Evolutionary conservation across 2,113 vertebrate genomes (phyloP).

Genomic region (Podocnemis expansa): DNA sequence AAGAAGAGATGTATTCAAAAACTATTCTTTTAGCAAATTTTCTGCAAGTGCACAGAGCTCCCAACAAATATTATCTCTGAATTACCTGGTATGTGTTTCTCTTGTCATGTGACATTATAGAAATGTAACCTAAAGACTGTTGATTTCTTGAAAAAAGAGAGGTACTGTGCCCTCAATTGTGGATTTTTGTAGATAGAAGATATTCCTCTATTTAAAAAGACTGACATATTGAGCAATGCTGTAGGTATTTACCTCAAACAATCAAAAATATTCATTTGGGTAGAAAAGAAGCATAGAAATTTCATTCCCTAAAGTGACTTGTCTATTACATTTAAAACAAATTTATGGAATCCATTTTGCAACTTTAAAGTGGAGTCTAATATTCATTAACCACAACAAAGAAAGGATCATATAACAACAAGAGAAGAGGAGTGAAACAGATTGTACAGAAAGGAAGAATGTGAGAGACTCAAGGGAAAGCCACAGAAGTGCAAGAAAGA

Average conservation of each 20-base stretch:
- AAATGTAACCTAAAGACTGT: not conserved
- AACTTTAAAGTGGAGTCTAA: not conserved
- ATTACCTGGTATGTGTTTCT: not conserved
- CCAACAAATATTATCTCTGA: not conserved
- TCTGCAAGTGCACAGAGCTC: not conserved
- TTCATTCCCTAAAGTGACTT: not conserved
- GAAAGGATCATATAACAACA: not conserved
- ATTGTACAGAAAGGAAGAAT: not conserved
- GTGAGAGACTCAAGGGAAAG: not conserved
- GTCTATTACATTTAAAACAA: not conserved
- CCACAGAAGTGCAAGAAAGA: not conserved
- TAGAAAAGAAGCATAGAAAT: not conserved
- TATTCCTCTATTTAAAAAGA: not conserved
- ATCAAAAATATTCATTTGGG: not conserved
- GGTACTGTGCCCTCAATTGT: not conserved
- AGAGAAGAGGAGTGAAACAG: not conserved
- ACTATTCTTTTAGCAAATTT: not conserved
- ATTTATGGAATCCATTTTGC: not conserved
- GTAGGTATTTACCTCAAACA: not conserved
- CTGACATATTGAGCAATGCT: not conserved
- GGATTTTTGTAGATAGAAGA: not conserved
- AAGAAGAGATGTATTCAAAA: not conserved
- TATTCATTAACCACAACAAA: not conserved
- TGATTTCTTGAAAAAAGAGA: not conserved
- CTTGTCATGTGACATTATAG: not conserved